Conservation (phyloP, 1,140 invertebrate genomes). For the Diorhabda sublineata region DNA sequence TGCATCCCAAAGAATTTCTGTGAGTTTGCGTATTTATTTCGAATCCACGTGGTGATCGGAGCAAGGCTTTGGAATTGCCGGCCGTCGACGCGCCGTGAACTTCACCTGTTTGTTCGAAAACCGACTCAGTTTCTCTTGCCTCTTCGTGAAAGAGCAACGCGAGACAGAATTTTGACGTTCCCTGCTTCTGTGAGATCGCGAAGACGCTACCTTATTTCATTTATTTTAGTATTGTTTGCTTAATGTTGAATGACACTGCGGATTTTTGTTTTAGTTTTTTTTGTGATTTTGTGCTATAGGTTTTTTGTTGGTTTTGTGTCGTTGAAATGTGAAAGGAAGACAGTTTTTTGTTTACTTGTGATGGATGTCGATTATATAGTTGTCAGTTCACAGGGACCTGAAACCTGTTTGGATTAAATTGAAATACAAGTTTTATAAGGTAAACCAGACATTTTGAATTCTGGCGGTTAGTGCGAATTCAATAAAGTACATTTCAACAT, state of each 20-base stretch:
- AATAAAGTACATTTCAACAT: no score
- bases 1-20: conserved; percentile 11
- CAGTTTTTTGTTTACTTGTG: conserved; percentile 9
- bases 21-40: conserved; percentile 6
- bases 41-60: conserved; percentile 18
- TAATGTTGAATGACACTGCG: not conserved
- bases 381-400: conserved; percentile 2
- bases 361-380: conserved; percentile 7
- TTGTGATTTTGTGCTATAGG: conserved; percentile 11
- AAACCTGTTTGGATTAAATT: conserved; percentile 15
- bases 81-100: conserved; percentile 1
- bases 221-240: conserved; percentile 8
- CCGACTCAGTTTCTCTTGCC: conserved; percentile 9
- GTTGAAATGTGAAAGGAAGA: not conserved
- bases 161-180: conserved; percentile 4
- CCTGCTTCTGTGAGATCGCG: not conserved
- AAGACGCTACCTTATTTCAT: conserved; percentile 5
- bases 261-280: conserved; percentile 11
- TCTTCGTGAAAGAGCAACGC: not conserved
- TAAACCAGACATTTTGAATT: not conserved
- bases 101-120: conserved; percentile 10
- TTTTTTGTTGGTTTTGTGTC: conserved; percentile 10
- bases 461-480: not conserved
- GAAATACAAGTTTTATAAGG: conserved; percentile 4
- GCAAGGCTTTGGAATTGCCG: conserved; percentile 1